These are phyloP conservation scores for Scartelaos histophorus DNA, from an alignment of 2,113 vertebrate genomes.

Conservation along the genomic window DNA sequence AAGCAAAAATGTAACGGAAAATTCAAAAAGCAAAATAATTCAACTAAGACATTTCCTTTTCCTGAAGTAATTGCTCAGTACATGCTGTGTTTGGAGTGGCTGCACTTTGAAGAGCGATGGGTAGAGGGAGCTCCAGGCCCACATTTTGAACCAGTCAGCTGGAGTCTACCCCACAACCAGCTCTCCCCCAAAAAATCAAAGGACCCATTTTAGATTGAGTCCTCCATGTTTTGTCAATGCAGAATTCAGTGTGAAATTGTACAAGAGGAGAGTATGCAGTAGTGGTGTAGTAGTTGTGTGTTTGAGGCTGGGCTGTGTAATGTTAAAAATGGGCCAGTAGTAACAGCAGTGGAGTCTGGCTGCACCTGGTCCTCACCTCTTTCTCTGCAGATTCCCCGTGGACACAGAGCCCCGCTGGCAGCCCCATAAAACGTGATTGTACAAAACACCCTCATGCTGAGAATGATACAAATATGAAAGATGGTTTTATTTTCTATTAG, in stretches of 20 bases:
- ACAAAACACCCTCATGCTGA: slow-evolving; percentile 72
- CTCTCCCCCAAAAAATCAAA: slow-evolving; percentile 29
- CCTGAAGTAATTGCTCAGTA: too few relatives aligned
- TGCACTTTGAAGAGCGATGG: slow-evolving; percentile 81
- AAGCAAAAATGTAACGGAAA: too few relatives aligned
- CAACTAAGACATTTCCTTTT: too few relatives aligned
- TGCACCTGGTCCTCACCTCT: slow-evolving; percentile 74
- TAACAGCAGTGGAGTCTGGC: slow-evolving; percentile 58
- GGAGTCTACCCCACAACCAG: slow-evolving; percentile 23
- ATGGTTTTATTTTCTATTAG: slow-evolving; percentile 43
- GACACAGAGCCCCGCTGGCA: slow-evolving; percentile 60
- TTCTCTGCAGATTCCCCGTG: slow-evolving; percentile 55
- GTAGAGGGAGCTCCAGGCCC: slow-evolving; percentile 91
- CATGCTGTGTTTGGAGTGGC: slow-evolving; percentile 10
- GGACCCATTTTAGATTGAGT: slow-evolving; percentile 69
- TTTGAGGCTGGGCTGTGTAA: slow-evolving; percentile 32
- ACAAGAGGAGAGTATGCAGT: slow-evolving; percentile 62
- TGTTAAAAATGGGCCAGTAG: slow-evolving; percentile 67
- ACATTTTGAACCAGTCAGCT: slow-evolving; percentile 54
- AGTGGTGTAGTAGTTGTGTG: slow-evolving; percentile 42
- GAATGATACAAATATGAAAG: slow-evolving; percentile 57
- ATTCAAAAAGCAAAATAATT: background rate
- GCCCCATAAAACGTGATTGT: slow-evolving; percentile 76
- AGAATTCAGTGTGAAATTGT: slow-evolving; percentile 37
- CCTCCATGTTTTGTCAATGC: slow-evolving; percentile 52